A percentile compares a stretch with the other conserved stretches of the same genome.
Conservation (phyloP, 2,888 invertebrate genomes). For the Cactoblastis cactorum region DNA sequence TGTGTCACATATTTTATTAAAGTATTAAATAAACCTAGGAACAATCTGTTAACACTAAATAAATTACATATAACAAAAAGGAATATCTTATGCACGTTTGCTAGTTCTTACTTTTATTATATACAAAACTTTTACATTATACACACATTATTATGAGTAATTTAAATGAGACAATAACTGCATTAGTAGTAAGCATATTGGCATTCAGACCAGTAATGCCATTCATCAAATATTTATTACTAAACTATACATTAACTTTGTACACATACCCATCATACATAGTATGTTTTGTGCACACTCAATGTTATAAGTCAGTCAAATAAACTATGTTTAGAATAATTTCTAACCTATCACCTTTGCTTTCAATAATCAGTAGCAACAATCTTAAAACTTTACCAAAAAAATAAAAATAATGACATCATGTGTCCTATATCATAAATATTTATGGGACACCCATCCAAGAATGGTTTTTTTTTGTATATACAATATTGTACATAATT, state of each 20-base stretch:
- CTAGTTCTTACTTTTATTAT: conserved; percentile 21
- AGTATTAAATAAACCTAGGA: conserved; percentile 22
- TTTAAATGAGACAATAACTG: too few relatives aligned
- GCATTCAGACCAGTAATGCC: not conserved
- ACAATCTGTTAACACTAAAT: conserved; percentile 16
- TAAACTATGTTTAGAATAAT: not conserved
- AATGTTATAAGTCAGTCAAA: not conserved
- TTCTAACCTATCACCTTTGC: not conserved
- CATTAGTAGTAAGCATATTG: not conserved
- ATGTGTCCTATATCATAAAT: too few relatives aligned
- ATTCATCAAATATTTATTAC: not conserved
- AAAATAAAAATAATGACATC: too few relatives aligned
- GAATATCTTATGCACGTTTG: not conserved
- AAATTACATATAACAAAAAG: conserved; percentile 12
- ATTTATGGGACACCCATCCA: not conserved
- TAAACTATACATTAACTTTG: not conserved
- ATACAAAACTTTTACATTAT: conserved; percentile 19
- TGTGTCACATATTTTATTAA: conserved; percentile 25
- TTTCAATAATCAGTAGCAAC: too few relatives aligned
- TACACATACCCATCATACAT: not conserved
- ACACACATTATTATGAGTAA: too few relatives aligned
- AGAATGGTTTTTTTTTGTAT: not conserved
- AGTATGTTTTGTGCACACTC: not conserved
- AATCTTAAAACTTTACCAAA: too few relatives aligned
- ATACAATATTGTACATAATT: not conserved